These are phyloP conservation scores for Atrichornis clamosus DNA, from an alignment of 2,113 vertebrate species.

Conservation along the genomic window DNA sequence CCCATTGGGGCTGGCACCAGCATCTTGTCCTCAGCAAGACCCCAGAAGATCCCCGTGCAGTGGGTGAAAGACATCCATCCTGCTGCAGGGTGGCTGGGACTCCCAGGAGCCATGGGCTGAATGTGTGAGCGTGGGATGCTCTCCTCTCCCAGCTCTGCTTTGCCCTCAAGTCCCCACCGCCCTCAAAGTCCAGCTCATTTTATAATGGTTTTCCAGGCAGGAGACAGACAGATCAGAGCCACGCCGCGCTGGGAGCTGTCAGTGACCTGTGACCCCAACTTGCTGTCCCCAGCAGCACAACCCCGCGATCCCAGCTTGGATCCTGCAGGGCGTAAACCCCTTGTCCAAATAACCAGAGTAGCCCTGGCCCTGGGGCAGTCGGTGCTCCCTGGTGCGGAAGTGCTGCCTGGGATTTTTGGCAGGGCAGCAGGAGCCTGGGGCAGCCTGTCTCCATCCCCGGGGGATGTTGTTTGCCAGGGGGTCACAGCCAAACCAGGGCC, in stretches of 20 bases:
- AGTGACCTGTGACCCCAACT: neutral
- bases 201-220: neutral
- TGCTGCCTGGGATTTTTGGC: neutral
- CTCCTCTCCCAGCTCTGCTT: neutral
- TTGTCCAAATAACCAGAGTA: neutral
- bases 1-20: neutral
- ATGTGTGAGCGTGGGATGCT: neutral
- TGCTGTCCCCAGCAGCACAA: neutral
- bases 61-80: neutral
- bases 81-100: neutral
- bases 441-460: neutral
- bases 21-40: neutral
- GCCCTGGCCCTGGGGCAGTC: neutral
- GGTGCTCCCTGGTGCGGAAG: neutral
- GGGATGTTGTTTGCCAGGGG: neutral
- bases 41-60: neutral
- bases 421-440: neutral
- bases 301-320: neutral
- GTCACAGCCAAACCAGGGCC: neutral
- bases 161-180: neutral
- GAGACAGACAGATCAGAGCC: neutral
- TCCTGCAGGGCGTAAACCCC: neutral
- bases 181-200: neutral
- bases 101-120: fast-evolving
- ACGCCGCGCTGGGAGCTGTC: neutral